Evolutionary conservation across 2,113 vertebrate species (phyloP).

Genomic region (Antennarius striatus): DNA sequence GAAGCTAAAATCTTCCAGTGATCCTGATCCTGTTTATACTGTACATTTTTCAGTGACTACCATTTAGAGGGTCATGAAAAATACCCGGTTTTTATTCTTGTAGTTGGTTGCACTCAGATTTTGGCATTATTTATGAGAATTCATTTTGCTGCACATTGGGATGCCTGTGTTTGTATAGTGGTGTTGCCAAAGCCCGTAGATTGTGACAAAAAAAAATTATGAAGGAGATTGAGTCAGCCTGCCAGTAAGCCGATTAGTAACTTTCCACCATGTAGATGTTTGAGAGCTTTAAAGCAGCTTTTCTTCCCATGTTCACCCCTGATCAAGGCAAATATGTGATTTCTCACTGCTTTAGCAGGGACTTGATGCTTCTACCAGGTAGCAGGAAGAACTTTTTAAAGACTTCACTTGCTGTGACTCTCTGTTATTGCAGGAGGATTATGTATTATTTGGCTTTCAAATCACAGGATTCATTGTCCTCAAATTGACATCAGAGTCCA

Average conservation of each 20-base stretch:
- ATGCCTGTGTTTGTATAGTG: constrained; percentile 55
- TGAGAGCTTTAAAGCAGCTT: constrained; percentile 59
- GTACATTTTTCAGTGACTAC: too few species aligned
- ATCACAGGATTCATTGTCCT: constrained; percentile 71
- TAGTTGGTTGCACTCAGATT: neutral
- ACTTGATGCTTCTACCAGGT: constrained; percentile 36
- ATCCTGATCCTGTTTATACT: neutral
- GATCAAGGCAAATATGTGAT: constrained; percentile 71
- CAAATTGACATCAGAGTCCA: constrained; percentile 68
- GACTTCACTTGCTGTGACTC: constrained; percentile 45
- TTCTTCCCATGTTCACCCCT: constrained; percentile 51
- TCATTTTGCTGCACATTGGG: constrained; percentile 18
- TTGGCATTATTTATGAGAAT: constrained; percentile 8
- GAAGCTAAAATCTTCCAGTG: constrained; percentile 19
- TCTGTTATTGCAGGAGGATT: constrained; percentile 70
- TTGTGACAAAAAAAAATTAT: constrained; percentile 41
- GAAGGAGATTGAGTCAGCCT: constrained; percentile 49
- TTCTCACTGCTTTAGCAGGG: constrained; percentile 42
- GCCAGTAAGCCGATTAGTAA: constrained; percentile 75
- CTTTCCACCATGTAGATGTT: constrained; percentile 68
- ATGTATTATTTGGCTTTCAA: constrained; percentile 71
- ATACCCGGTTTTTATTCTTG: neutral
- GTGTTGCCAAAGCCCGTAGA: constrained; percentile 52
- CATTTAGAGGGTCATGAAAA: too few species aligned
- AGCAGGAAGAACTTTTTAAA: constrained; percentile 38